Conservation (phyloP, 2,797 vertebrate genomes). For the Sebastes taczanowskii region DNA sequence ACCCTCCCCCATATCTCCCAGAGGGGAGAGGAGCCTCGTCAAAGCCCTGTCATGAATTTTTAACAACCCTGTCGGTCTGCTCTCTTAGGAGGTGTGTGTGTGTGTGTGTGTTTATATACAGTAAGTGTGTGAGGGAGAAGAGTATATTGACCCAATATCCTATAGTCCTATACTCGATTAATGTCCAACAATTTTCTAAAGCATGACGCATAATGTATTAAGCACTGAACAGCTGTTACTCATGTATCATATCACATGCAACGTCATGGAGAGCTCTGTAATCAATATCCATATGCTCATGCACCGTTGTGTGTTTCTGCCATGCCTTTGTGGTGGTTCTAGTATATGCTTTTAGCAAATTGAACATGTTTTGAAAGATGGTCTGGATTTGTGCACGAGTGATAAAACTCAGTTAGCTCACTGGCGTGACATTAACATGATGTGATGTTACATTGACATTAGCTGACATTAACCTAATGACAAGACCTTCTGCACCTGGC, state of each 20-base stretch:
- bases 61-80: constrained; percentile 69
- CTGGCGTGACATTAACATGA: neutral
- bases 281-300: constrained; percentile 27
- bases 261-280: neutral
- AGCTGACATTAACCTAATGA: constrained; percentile 28
- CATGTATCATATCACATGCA: constrained; percentile 12
- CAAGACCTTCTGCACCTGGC: neutral
- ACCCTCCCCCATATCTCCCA: constrained; percentile 59
- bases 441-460: constrained; percentile 20
- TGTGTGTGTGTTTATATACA: constrained; percentile 30
- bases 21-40: constrained; percentile 70
- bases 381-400: neutral
- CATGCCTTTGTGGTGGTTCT: neutral
- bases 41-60: constrained; percentile 81
- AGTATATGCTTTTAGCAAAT: neutral
- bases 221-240: constrained; percentile 16
- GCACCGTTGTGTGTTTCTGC: neutral
- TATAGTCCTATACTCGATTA: neutral
- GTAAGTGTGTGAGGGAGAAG: neutral
- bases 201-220: constrained; percentile 12
- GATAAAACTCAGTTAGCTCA: neutral
- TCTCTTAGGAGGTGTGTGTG: constrained; percentile 42
- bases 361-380: neutral
- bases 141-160: constrained; percentile 1
- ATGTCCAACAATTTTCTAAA: constrained; percentile 5